These are phyloP conservation scores for Tolmerus cingulatus DNA, from an alignment of 2,888 invertebrate genomes.

Conservation along the genomic window DNA sequence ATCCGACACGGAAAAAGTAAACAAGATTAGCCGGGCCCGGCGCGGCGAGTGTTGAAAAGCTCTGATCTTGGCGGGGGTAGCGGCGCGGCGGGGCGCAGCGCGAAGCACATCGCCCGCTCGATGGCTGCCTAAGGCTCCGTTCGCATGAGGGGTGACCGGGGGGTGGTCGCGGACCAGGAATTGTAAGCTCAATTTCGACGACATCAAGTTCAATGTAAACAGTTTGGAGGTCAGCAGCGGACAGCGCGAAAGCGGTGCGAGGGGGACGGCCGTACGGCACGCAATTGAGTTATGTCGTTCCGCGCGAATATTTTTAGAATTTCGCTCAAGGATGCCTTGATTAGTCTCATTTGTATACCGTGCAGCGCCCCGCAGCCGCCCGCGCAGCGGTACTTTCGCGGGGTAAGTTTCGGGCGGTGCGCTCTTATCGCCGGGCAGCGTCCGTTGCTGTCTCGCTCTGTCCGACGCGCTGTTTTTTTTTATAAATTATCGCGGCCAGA, in stretches of 20 bases:
- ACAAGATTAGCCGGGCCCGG: background rate
- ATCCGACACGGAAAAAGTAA: background rate
- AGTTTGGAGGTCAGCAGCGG: constrained; percentile 15
- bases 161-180: background rate
- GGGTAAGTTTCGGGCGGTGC: background rate
- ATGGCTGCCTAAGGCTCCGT: background rate
- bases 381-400: background rate
- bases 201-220: constrained; percentile 35
- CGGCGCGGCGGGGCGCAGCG: background rate
- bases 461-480: background rate
- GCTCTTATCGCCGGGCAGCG: background rate
- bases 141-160: background rate
- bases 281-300: constrained; percentile 11
- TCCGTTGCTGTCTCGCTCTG: no score
- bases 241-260: background rate
- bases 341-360: constrained; percentile 6
- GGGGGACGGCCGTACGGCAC: background rate
- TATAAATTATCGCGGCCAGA: background rate
- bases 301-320: constrained; percentile 13
- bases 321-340: constrained; percentile 19
- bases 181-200: background rate
- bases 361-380: background rate
- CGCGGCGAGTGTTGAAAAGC: background rate
- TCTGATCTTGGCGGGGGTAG: background rate
- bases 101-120: background rate